Base-by-base conservation (phyloP, 2,113 vertebrate genomes). In the Donacobius atricapilla region DNA sequence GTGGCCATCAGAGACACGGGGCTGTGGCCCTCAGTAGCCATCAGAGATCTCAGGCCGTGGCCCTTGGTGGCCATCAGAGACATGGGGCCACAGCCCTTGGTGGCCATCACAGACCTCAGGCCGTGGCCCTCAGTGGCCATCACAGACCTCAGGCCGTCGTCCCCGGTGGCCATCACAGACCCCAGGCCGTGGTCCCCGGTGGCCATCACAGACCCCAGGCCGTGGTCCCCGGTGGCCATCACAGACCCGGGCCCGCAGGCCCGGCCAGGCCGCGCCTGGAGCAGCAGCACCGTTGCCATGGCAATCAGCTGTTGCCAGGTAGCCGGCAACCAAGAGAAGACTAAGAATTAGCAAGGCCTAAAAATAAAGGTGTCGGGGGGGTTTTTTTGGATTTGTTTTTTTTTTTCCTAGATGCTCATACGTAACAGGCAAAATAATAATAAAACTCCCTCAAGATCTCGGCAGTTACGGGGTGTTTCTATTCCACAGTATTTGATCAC, bases 261-360 rank as follows among this genome's bases (percentile, higher is more conserved):
- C 11, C 78, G 89, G 96, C 91, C 97, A 92, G 95, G 96, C 96
- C 51, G 39, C 79, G 96, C 94, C 90, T 75, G 80, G 51, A 97
- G 97, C 97, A 94, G 97, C 98, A 97, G 95, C 82, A 4, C 90
- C 16, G 97, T 98, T 98, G 97, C 97, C 97, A 98, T 98, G 98
- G 97, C 97, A 95, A 98, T 96, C 91, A 89, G 96, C 97, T 97
- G 98, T 98, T 98, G 98, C 98, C 98, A 98, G 98, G 98, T 98
- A 98, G 97, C 98, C 58, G 10, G 76, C 81, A 96, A 97, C 93
- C 69, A 89, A 92, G 95, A 93, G 97, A 95, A 97, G 98, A 87
- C 97, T 97, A 96, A 98, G 97, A 98, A 98, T 98, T 95, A 97
- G 96, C 96, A 97, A 97, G 96, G 97, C 97, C 98, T 98, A 98